These are phyloP conservation scores for Leptinotarsa undecemlineata DNA, from an alignment of 1,140 invertebrate genomes.

Conservation along the genomic window DNA sequence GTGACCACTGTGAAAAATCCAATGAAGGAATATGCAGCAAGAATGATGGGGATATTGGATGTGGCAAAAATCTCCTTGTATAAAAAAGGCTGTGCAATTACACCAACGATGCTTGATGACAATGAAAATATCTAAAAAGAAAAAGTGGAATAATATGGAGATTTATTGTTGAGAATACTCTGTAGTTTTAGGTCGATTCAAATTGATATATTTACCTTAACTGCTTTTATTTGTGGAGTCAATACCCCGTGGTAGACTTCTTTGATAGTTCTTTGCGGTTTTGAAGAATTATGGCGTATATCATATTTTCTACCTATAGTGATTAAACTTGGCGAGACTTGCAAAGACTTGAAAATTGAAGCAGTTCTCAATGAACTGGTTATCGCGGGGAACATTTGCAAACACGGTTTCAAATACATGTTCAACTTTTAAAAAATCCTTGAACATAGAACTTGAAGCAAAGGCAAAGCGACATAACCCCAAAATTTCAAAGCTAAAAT, in stretches of 20 bases:
- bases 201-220: slow-evolving; percentile 62
- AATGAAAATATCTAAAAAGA: slow-evolving; percentile 70
- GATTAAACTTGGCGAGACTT: neutral
- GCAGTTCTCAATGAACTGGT: neutral
- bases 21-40: slow-evolving; percentile 67
- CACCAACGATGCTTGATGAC: slow-evolving; percentile 69
- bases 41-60: slow-evolving; percentile 60
- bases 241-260: slow-evolving; percentile 62
- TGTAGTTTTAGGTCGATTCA: slow-evolving; percentile 9
- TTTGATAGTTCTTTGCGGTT: slow-evolving; percentile 22
- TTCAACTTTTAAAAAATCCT: neutral
- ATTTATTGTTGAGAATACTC: slow-evolving; percentile 17
- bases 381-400: neutral
- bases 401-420: slow-evolving; percentile 16
- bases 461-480: neutral
- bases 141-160: slow-evolving; percentile 17
- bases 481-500: neutral
- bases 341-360: neutral
- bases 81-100: slow-evolving; percentile 75
- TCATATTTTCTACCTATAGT: neutral
- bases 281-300: neutral
- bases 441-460: neutral
- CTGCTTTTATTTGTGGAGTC: slow-evolving; percentile 65
- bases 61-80: slow-evolving; percentile 63
- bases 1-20: slow-evolving; percentile 82